Conservation (phyloP, 1,140 invertebrate species). For the Lanistes nyassanus region DNA sequence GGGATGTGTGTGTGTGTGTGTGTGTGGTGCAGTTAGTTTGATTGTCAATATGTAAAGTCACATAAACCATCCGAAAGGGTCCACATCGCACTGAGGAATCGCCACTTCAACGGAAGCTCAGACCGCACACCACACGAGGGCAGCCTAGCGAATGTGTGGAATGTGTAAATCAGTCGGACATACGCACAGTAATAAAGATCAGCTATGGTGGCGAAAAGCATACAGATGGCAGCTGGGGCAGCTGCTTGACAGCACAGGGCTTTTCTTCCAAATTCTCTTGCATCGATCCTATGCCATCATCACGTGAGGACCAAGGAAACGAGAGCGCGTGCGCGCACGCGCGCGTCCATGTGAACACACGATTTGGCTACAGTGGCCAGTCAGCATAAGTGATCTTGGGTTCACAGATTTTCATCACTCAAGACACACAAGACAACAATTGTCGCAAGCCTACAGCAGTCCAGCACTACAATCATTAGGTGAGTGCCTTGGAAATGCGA, state of each 20-base stretch:
- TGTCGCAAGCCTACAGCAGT: too few relatives aligned
- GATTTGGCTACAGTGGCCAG: too few relatives aligned
- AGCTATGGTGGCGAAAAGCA: background rate
- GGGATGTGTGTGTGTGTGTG: too few relatives aligned
- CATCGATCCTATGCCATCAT: background rate
- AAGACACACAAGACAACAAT: too few relatives aligned
- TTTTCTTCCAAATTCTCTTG: too few relatives aligned
- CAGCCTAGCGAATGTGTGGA: background rate
- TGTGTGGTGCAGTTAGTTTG: background rate
- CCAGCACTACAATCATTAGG: too few relatives aligned
- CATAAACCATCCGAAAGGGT: too few relatives aligned
- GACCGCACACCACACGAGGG: background rate
- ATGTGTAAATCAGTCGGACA: background rate
- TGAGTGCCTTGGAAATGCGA: too few relatives aligned
- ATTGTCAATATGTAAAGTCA: background rate
- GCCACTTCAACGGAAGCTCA: too few relatives aligned
- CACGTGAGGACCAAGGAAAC: background rate
- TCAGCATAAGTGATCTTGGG: too few relatives aligned
- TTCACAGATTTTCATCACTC: too few relatives aligned
- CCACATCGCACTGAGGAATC: background rate
- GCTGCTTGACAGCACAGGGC: background rate
- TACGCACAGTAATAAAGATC: background rate
- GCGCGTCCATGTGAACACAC: background rate
- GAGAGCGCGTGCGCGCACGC: slow-evolving; percentile 3
- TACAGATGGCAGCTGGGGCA: background rate